Conservation (phyloP, 1,140 invertebrate genomes). For the Polypedilum vanderplanki region DNA sequence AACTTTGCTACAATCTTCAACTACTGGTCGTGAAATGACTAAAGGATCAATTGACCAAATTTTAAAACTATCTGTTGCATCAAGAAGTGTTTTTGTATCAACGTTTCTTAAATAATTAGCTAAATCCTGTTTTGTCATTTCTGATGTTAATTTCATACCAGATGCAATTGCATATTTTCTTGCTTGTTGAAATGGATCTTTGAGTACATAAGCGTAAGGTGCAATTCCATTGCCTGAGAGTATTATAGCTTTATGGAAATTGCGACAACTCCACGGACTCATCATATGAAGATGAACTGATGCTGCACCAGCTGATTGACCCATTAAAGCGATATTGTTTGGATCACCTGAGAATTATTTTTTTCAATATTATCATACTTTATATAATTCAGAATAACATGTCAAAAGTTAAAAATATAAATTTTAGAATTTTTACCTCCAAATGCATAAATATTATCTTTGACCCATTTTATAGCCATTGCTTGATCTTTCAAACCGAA, state of each 20-base stretch:
- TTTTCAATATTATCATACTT: constrained; percentile 34
- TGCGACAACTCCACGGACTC: constrained; percentile 48
- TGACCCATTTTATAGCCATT: constrained; percentile 46
- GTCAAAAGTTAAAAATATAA: background rate
- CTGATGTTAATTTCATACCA: constrained; percentile 34
- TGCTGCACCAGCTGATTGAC: constrained; percentile 56
- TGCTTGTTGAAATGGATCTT: constrained; percentile 45
- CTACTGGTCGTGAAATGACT: constrained; percentile 45
- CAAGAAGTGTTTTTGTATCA: constrained; percentile 37
- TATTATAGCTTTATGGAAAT: constrained; percentile 49
- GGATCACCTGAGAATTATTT: constrained; percentile 49
- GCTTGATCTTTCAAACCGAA: constrained; percentile 54
- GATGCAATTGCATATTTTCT: constrained; percentile 35
- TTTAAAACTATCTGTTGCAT: constrained; percentile 38
- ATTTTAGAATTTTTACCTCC: constrained; percentile 42
- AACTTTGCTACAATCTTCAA: constrained; percentile 37
- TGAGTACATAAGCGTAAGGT: constrained; percentile 50
- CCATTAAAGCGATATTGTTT: constrained; percentile 51
- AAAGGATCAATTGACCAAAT: constrained; percentile 45
- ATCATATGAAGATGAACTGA: constrained; percentile 51
- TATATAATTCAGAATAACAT: background rate
- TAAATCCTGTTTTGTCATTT: constrained; percentile 35
- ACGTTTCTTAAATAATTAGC: constrained; percentile 42
- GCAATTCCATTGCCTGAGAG: constrained; percentile 55
- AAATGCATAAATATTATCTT: constrained; percentile 40